These are phyloP conservation scores for Leucophenga varia DNA, from an alignment of 1,140 invertebrate genomes.

Conservation along the genomic window DNA sequence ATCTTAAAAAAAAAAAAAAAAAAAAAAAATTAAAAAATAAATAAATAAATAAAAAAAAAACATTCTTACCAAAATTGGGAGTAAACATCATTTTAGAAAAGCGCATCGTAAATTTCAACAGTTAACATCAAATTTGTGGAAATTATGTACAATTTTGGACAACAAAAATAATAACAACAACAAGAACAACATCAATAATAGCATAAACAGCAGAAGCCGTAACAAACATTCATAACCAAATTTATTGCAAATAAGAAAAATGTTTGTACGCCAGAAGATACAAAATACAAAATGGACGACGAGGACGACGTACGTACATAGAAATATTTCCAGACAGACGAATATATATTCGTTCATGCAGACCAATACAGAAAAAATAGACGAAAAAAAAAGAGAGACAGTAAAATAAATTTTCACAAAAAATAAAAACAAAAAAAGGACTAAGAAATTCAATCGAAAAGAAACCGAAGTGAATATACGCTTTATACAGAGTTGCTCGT, in stretches of 20 bases:
- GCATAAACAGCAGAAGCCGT: conserved; percentile 3
- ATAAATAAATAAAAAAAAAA: too few relatives aligned
- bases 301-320: background rate
- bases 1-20: too few relatives aligned
- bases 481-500: too few relatives aligned
- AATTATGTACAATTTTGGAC: conserved; percentile 53
- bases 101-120: conserved; percentile 51
- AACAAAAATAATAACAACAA: conserved; percentile 25
- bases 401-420: too few relatives aligned
- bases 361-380: conserved; percentile 1
- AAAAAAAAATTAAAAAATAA: too few relatives aligned
- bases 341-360: conserved; percentile 5
- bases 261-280: conserved; percentile 33
- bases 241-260: conserved; percentile 57
- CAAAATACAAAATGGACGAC: background rate
- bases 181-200: conserved; percentile 1
- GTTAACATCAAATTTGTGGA: conserved; percentile 55
- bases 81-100: conserved; percentile 51
- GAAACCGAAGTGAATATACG: too few relatives aligned
- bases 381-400: too few relatives aligned
- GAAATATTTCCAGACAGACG: conserved; percentile 19
- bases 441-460: too few relatives aligned
- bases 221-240: conserved; percentile 54
- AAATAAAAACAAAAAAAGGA: conserved; percentile 1
- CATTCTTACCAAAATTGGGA: too few relatives aligned